These are phyloP conservation scores for zebrafish (Danio rerio) DNA, from an alignment of 2,113 vertebrate genomes.

Conservation along the genomic window GRCz12tu NC_133184.1:36206001-36206500, in stretches of 20 bases:
- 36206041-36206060: constrained; percentile 72
- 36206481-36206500: constrained; percentile 47
- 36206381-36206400: background rate
- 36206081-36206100: constrained; percentile 31
- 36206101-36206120: constrained; percentile 17
- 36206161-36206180: background rate
- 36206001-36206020: constrained; percentile 71
- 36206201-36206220: constrained; percentile 59
- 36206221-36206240: background rate
- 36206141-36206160: background rate
- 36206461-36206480: constrained; percentile 48
- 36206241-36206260: background rate
- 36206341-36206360: background rate
- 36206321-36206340: background rate
- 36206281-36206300: background rate
- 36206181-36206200: background rate
- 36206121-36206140: background rate
- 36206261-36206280: background rate
- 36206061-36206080: constrained; percentile 46
- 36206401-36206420: constrained; percentile 1
- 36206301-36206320: background rate
- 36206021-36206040: constrained; percentile 75
- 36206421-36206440: constrained; percentile 11
- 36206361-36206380: background rate
- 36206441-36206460: constrained; percentile 16